Conservation (phyloP, 2,113 vertebrate species). For the Cercopithecus mona region DNA sequence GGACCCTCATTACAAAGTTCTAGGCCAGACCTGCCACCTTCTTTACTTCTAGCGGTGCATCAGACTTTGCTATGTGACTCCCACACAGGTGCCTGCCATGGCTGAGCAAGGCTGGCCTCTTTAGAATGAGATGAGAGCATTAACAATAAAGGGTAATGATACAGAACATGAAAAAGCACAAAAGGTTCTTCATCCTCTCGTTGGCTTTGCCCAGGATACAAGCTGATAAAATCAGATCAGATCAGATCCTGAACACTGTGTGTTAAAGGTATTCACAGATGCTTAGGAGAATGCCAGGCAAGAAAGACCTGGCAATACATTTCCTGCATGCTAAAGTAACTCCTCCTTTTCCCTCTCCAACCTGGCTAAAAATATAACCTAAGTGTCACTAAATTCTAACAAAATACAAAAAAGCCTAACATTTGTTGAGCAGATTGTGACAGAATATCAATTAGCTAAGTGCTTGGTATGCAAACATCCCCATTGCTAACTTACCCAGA, state of each 20-base stretch:
- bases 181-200: not conserved
- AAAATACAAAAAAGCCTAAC: constrained; percentile 31
- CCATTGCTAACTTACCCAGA: not conserved
- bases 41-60: not conserved
- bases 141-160: not conserved
- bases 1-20: not conserved
- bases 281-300: not conserved
- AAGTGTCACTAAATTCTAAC: constrained; percentile 26
- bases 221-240: constrained; percentile 32
- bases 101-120: not conserved
- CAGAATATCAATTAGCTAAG: constrained; percentile 64
- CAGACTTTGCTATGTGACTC: not conserved
- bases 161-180: not conserved
- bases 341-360: not conserved
- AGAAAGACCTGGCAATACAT: constrained; percentile 39
- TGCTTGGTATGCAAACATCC: constrained; percentile 53
- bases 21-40: not conserved
- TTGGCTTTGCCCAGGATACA: not conserved
- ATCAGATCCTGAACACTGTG: not conserved
- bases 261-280: not conserved
- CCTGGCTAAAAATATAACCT: constrained; percentile 67
- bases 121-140: not conserved
- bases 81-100: not conserved
- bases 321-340: constrained; percentile 12
- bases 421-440: constrained; percentile 65